A percentile compares a stretch with the other conserved stretches of the same genome.
Evolutionary conservation across 2,113 vertebrate genomes (phyloP).

Genomic region (Lamprotornis superbus): DNA sequence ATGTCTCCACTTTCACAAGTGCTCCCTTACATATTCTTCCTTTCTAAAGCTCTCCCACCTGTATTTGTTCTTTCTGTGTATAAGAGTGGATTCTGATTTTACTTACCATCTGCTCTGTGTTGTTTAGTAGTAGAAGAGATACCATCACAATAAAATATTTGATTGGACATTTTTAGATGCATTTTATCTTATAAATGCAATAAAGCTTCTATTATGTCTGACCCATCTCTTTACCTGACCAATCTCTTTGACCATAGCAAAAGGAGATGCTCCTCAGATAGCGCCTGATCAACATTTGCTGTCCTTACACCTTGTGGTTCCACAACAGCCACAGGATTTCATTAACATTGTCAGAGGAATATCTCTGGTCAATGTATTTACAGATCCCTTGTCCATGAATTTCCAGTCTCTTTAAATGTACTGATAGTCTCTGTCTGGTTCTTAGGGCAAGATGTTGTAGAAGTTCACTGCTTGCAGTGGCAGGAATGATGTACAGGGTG

Average conservation of each 20-base stretch:
- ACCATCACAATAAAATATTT: not conserved
- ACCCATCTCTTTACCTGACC: not conserved
- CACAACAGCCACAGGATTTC: not conserved
- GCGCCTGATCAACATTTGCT: not conserved
- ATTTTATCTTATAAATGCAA: not conserved
- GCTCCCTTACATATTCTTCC: not conserved
- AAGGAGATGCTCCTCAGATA: not conserved
- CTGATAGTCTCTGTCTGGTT: not conserved
- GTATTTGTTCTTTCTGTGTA: not conserved
- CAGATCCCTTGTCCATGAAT: not conserved
- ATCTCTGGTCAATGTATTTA: not conserved
- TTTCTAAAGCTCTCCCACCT: not conserved
- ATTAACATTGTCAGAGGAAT: not conserved
- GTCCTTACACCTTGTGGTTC: not conserved
- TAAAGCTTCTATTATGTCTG: not conserved
- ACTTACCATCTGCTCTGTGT: not conserved
- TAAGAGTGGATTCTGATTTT: not conserved
- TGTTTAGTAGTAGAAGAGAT: not conserved
- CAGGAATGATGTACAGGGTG: not conserved
- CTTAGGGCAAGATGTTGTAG: not conserved
- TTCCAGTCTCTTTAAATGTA: not conserved
- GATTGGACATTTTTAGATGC: not conserved
- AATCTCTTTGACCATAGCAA: fast-evolving
- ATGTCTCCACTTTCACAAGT: not conserved
- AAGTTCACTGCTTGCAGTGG: not conserved